phyloP scores from a whole-genome alignment of 1,140 invertebrate genomes.

The Dinoponera quadriceps region DNA sequence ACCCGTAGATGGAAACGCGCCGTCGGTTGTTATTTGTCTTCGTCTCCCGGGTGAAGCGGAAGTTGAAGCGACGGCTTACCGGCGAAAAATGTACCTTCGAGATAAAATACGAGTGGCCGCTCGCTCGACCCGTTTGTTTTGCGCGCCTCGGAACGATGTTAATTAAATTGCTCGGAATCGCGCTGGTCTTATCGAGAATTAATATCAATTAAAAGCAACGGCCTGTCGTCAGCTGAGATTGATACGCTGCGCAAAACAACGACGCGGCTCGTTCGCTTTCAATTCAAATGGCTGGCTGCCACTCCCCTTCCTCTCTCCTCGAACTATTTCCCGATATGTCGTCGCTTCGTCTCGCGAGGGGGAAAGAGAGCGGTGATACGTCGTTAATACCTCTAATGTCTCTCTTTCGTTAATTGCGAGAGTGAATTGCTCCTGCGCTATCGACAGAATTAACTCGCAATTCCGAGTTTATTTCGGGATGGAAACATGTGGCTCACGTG shows the following conservation, averaged over 20 bases:
- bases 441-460: no score
- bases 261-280: conserved; percentile 8
- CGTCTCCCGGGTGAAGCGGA: conserved; percentile 2
- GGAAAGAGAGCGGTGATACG: no score
- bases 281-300: conserved; percentile 13
- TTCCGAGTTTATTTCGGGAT: no score
- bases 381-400: no score
- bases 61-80: conserved; percentile 1
- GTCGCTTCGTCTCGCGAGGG: not conserved
- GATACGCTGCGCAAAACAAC: conserved; percentile 28
- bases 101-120: conserved; percentile 58
- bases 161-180: conserved; percentile 68
- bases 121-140: conserved; percentile 49
- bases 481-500: no score
- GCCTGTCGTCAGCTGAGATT: conserved; percentile 18
- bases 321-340: not conserved
- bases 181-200: conserved; percentile 60
- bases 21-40: conserved; percentile 70
- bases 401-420: no score
- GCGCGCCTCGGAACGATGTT: conserved; percentile 46
- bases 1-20: conserved; percentile 69
- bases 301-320: not conserved
- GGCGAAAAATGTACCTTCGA: conserved; percentile 63
- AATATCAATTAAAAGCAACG: conserved; percentile 68
- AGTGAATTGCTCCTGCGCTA: no score